Evolutionary conservation across 2,888 invertebrate species (phyloP).

Genomic region (Acheta domesticus): DNA sequence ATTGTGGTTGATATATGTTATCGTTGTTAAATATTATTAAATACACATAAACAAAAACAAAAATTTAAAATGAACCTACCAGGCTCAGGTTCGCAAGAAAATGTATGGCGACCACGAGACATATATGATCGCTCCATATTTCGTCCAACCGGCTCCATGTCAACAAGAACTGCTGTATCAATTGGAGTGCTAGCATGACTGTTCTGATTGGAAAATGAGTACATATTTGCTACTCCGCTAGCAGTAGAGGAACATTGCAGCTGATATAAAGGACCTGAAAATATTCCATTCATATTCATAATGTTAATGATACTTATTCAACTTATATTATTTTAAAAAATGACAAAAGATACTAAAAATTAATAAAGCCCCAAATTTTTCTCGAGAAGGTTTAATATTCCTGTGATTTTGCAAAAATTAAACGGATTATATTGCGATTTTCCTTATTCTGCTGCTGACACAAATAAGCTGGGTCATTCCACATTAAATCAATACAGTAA

Average conservation of each 20-base stretch:
- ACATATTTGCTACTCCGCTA: slow-evolving; percentile 45
- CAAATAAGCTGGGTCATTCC: too few species aligned
- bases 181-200: slow-evolving; percentile 43
- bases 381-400: too few species aligned
- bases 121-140: slow-evolving; percentile 36
- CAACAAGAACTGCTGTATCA: slow-evolving; percentile 38
- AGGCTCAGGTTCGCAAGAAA: slow-evolving; percentile 24
- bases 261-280: slow-evolving; percentile 43
- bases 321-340: slow-evolving; percentile 22
- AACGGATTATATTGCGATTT: too few species aligned
- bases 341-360: slow-evolving; percentile 3
- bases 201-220: slow-evolving; percentile 44
- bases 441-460: too few species aligned
- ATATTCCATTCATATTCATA: too few species aligned
- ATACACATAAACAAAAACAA: neutral
- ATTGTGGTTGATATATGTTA: too few species aligned
- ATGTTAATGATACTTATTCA: too few species aligned
- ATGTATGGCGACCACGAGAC: slow-evolving; percentile 34
- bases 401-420: too few species aligned
- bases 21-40: too few species aligned
- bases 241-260: slow-evolving; percentile 44
- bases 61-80: neutral
- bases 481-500: too few species aligned
- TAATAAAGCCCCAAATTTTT: too few species aligned
- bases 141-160: slow-evolving; percentile 31